Conservation (phyloP, 2,113 vertebrate species). For the Trematomus loennbergii region DNA sequence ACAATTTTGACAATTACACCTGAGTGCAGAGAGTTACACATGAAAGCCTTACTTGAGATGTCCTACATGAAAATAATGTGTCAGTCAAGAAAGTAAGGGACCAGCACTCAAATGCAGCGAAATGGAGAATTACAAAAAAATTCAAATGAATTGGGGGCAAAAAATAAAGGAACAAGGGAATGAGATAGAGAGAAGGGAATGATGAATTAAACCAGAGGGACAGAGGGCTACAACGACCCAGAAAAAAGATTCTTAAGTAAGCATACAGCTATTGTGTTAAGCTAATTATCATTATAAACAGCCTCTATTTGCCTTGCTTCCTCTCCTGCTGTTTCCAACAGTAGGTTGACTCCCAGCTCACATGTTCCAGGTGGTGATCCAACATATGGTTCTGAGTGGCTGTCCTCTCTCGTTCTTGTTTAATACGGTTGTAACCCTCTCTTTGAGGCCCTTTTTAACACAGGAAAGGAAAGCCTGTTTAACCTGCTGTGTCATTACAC, state of each 20-base stretch:
- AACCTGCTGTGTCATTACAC: not conserved
- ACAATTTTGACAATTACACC: constrained; percentile 37
- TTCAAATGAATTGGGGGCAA: not conserved
- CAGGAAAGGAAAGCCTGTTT: not conserved
- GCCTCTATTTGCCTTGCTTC: constrained; percentile 21
- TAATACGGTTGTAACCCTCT: not conserved
- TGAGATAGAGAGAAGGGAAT: not conserved
- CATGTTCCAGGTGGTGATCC: constrained; percentile 22
- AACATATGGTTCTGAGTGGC: not conserved
- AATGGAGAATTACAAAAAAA: not conserved
- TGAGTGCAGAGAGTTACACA: constrained; percentile 12
- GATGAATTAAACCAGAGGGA: constrained; percentile 10
- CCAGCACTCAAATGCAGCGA: not conserved
- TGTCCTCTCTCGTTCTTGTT: not conserved
- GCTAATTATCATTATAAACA: constrained; percentile 47
- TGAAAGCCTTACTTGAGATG: constrained; percentile 14
- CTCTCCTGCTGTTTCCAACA: constrained; percentile 8
- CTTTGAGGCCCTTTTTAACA: constrained; percentile 13
- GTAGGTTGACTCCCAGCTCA: not conserved
- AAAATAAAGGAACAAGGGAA: not conserved
- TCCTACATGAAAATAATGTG: constrained; percentile 8
- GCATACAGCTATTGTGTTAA: constrained; percentile 20
- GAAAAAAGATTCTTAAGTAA: constrained; percentile 22
- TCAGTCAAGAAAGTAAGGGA: constrained; percentile 3
- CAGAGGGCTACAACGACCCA: constrained; percentile 13